Evolutionary conservation across 2,113 vertebrate genomes (phyloP), one percentile per base, ranked within the genome.

Genomic region (Anarrhichthys ocellatus): DNA sequence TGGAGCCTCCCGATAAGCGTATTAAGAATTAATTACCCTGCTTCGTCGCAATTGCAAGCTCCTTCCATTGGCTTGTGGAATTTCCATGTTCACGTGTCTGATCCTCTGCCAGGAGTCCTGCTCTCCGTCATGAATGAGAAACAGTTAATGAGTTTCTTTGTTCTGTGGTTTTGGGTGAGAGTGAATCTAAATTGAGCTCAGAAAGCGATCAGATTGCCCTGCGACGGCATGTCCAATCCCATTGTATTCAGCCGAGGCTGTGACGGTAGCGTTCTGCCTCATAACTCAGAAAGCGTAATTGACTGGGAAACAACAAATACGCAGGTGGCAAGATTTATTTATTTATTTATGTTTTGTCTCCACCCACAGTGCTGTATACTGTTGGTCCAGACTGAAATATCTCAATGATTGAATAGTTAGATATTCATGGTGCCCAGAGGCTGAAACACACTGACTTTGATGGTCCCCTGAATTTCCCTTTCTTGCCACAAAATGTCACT

Each of bases 21-120:
- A 89, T 90, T 92, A 91, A 92, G 84, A 93, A 93, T 91, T 91
- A 93, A 94, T 94, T 94, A 88, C 89, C 76, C 81, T 48, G 85
- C 82, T 18, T 88, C 73, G 70, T 89, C 79, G 59, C 87, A 34
- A 82, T 70, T 64, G 73, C 91, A 83, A 91, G 84, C 88, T 65
- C 46, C 77, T 69, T 59, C 73, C 86, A 58, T 13, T 89, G 88
- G 90, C 86, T 77, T 78, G 76, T 80, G 73, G 81, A 77, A 65
- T 83, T 78, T 80, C 81, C 58, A 83, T 85, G 82, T 50, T 48
- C 62, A 24, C 59, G 52, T 82, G 80, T 92, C 71, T 92, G 84
- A 88, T 89, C 76, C 67, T 80, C 75, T 81, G 84, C 92, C 92
- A 91, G 71, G 70, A 92, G 76, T 78, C 82, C 59, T 86, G 90